A percentile compares a stretch with the other conserved stretches of the same genome.
Conservation (phyloP, 2,113 vertebrate genomes). For the Ptilonorhynchus violaceus region DNA sequence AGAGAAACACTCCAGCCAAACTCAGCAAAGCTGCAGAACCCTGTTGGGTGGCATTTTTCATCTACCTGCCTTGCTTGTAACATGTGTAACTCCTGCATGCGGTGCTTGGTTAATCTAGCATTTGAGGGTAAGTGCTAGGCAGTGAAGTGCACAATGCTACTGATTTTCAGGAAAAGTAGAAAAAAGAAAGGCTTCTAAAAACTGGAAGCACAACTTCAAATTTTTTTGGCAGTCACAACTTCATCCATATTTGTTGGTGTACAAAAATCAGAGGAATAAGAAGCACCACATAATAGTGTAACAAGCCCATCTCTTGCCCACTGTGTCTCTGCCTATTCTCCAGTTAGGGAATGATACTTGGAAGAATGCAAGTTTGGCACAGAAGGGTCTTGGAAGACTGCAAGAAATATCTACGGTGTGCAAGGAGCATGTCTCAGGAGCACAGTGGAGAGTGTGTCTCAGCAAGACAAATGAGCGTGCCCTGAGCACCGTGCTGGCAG, state of each 20-base stretch:
- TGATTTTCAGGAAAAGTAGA: not conserved
- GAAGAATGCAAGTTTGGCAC: not conserved
- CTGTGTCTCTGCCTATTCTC: not conserved
- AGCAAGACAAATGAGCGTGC: not conserved
- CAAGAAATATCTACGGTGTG: not conserved
- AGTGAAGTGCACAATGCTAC: not conserved
- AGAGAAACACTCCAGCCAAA: not conserved
- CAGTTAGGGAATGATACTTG: not conserved
- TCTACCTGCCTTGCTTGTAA: not conserved
- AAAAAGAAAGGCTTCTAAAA: not conserved
- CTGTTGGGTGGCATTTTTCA: not conserved
- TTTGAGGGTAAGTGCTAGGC: not conserved
- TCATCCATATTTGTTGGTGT: not conserved
- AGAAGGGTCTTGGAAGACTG: not conserved
- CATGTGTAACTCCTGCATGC: accelerated
- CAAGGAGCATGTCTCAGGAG: not conserved
- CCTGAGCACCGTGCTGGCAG: not conserved
- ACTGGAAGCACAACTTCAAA: not conserved
- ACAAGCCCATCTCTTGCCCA: not conserved
- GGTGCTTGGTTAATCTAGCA: not conserved
- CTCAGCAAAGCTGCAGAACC: not conserved
- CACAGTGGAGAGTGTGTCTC: not conserved
- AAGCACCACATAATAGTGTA: not conserved
- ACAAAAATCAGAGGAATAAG: not conserved
- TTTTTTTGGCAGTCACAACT: not conserved